These are phyloP conservation scores for Lacanobia wlatinum DNA, from an alignment of 2,888 invertebrate genomes.

Conservation along the genomic window DNA sequence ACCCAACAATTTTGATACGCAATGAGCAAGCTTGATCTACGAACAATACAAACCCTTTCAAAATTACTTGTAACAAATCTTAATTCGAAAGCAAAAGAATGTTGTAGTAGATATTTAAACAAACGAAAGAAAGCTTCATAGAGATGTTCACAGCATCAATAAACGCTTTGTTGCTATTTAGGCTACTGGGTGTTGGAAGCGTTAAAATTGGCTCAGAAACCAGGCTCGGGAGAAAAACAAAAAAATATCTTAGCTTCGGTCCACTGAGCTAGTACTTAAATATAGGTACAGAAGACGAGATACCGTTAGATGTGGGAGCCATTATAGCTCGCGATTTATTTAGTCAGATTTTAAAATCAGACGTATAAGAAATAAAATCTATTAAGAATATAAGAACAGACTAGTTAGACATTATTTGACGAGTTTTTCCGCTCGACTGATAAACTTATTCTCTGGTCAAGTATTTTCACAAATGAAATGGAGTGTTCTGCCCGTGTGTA, in stretches of 20 bases:
- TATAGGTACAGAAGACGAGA: slow-evolving; percentile 75
- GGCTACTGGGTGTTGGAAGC: slow-evolving; percentile 55
- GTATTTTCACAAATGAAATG: background rate
- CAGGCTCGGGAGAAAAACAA: slow-evolving; percentile 62
- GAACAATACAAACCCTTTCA: too few species aligned
- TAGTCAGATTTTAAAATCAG: background rate
- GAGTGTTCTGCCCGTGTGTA: background rate
- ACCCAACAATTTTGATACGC: background rate
- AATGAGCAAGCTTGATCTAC: background rate
- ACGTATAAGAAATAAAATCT: background rate
- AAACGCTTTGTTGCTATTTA: slow-evolving; percentile 50
- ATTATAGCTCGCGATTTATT: slow-evolving; percentile 67
- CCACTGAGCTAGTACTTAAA: slow-evolving; percentile 78
- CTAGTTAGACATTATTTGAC: background rate
- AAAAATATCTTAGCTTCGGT: slow-evolving; percentile 65
- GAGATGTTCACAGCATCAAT: slow-evolving; percentile 9
- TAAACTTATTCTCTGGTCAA: background rate
- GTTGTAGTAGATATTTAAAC: background rate
- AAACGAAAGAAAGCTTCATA: background rate
- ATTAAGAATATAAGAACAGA: background rate
- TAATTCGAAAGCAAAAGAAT: background rate
- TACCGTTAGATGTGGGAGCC: slow-evolving; percentile 77
- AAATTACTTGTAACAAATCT: background rate
- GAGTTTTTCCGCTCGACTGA: background rate
- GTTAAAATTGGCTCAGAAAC: slow-evolving; percentile 61